A percentile compares a stretch with the other conserved stretches of the same genome.
Evolutionary conservation across 2,888 invertebrate species (phyloP).

Genomic region (Leptopilina drosophilae): DNA sequence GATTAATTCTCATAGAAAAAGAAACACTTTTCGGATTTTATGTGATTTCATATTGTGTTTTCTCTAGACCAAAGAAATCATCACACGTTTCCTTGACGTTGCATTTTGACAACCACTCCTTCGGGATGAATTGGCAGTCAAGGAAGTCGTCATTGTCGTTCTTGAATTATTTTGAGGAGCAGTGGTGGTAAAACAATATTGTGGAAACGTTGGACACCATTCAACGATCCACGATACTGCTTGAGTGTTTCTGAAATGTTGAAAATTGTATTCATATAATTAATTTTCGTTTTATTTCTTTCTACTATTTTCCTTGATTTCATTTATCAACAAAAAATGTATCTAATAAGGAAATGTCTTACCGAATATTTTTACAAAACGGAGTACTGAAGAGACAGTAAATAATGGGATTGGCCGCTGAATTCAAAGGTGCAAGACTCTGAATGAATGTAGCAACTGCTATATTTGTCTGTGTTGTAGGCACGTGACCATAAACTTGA

Average conservation of each 20-base stretch:
- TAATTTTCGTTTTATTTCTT: not conserved
- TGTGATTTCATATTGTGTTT: not conserved
- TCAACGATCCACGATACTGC: slow-evolving; percentile 73
- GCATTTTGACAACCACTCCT: slow-evolving; percentile 67
- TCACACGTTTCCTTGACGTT: slow-evolving; percentile 70
- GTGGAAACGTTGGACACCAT: slow-evolving; percentile 72
- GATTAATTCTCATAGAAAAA: not conserved
- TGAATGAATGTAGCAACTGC: slow-evolving; percentile 94
- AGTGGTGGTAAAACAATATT: slow-evolving; percentile 71
- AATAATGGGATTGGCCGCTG: slow-evolving; percentile 95
- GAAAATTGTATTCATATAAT: not conserved
- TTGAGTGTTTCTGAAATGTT: slow-evolving; percentile 69
- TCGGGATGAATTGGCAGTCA: slow-evolving; percentile 73
- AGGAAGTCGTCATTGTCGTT: slow-evolving; percentile 72
- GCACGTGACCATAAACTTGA: slow-evolving; percentile 91
- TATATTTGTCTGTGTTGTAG: slow-evolving; percentile 87
- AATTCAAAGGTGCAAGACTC: slow-evolving; percentile 93
- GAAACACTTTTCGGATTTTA: not conserved
- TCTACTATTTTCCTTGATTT: no score
- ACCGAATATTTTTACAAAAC: slow-evolving; percentile 91
- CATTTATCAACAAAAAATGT: no score
- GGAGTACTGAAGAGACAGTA: slow-evolving; percentile 95
- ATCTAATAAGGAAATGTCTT: slow-evolving; percentile 63
- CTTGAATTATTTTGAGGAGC: slow-evolving; percentile 66
- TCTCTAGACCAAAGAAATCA: slow-evolving; percentile 73